These are phyloP conservation scores for Castor canadensis DNA, from an alignment of 2,113 vertebrate genomes.

Conservation along the genomic window DNA sequence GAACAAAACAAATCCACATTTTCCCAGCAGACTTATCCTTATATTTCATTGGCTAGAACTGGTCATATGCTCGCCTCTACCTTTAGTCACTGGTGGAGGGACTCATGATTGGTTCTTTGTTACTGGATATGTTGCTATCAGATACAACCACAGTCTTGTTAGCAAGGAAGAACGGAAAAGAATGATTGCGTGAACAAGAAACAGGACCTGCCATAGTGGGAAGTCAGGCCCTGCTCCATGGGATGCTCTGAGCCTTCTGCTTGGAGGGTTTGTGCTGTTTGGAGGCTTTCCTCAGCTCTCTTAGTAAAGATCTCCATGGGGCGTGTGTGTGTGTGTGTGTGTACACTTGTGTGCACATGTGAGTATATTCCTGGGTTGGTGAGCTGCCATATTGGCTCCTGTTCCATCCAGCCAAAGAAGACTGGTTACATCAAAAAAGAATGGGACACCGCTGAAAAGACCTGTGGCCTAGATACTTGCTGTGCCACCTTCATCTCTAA, in stretches of 20 bases:
- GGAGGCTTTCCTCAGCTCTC: not conserved
- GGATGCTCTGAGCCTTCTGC: not conserved
- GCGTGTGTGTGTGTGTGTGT: not conserved
- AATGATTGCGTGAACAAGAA: not conserved
- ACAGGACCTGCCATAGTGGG: not conserved
- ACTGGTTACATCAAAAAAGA: not conserved
- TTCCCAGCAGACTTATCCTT: not conserved
- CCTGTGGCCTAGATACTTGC: not conserved
- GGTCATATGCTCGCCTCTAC: not conserved
- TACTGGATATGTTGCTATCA: not conserved
- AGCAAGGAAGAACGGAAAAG: not conserved
- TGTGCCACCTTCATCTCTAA: not conserved
- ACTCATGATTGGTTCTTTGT: not conserved
- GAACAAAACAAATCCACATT: not conserved
- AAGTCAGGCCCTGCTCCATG: rapidly evolving
- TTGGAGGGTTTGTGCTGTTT: not conserved
- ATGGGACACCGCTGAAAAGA: not conserved
- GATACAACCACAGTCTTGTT: not conserved
- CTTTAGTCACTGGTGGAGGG: not conserved
- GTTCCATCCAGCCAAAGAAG: not conserved
- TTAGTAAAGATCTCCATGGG: not conserved
- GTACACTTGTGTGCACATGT: not conserved
- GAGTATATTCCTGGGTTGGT: not conserved
- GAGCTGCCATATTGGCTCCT: not conserved
- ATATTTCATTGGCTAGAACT: not conserved